phyloP scores from a whole-genome alignment of 2,888 invertebrate species.

The Volucella zonaria region DNA sequence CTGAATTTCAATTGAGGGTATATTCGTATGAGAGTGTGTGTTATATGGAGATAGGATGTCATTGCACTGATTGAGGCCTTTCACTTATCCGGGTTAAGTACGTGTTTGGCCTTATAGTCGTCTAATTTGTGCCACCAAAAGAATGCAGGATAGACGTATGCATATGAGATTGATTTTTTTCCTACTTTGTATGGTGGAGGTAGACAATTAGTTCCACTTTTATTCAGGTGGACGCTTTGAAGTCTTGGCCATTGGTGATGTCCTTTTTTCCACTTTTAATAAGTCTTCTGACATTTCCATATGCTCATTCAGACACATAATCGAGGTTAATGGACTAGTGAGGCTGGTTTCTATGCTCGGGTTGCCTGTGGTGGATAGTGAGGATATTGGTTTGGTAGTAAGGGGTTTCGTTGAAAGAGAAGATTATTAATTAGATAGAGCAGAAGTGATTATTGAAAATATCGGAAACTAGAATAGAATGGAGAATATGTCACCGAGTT shows the following conservation, averaged over 20 bases:
- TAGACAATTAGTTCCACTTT: constrained; percentile 63
- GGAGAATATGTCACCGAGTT: too few species aligned
- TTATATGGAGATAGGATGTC: constrained; percentile 9
- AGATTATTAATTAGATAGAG: too few species aligned
- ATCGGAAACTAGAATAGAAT: too few species aligned
- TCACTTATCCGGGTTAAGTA: constrained; percentile 59
- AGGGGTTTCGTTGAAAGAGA: neutral
- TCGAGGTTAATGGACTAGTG: constrained; percentile 47
- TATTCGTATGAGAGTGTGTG: neutral
- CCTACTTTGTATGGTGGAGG: constrained; percentile 9
- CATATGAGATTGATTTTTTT: constrained; percentile 52
- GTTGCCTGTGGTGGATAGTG: neutral
- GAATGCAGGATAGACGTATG: constrained; percentile 3
- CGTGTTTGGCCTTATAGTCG: constrained; percentile 41
- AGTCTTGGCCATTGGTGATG: constrained; percentile 33
- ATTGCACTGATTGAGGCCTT: constrained; percentile 43
- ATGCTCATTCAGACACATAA: constrained; percentile 29
- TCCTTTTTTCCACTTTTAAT: constrained; percentile 58
- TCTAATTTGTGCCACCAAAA: neutral
- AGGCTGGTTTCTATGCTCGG: too few species aligned
- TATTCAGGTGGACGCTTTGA: constrained; percentile 47
- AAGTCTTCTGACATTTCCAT: constrained; percentile 57
- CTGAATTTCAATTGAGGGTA: neutral
- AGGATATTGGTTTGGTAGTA: neutral
- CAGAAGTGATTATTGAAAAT: too few species aligned